These are phyloP conservation scores for Brassicogethes aeneus DNA, from an alignment of 2,888 invertebrate species.

Conservation along the genomic window DNA sequence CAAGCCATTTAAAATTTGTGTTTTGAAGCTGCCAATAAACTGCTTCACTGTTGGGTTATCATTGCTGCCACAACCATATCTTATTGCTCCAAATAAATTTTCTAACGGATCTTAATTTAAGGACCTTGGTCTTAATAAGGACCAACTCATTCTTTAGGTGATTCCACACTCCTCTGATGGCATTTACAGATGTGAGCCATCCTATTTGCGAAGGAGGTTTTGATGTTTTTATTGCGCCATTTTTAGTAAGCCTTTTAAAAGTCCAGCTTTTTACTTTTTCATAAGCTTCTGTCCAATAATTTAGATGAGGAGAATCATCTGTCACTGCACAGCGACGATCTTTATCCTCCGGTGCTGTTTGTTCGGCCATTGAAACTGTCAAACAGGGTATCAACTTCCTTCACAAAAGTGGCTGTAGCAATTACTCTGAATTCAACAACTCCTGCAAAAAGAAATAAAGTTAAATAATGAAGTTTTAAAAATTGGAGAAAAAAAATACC, in stretches of 20 bases:
- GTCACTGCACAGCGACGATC: slow-evolving; percentile 8
- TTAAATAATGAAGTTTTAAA: background rate
- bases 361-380: slow-evolving; percentile 17
- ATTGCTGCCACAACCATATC: background rate
- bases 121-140: background rate
- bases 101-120: background rate
- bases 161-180: background rate
- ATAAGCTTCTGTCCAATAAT: slow-evolving; percentile 13
- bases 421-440: background rate
- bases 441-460: slow-evolving; percentile 1
- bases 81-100: background rate
- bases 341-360: slow-evolving; percentile 9
- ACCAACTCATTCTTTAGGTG: background rate
- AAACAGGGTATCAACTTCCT: slow-evolving; percentile 19
- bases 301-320: slow-evolving; percentile 9
- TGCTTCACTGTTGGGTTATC: background rate
- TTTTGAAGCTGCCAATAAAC: background rate
- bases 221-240: slow-evolving; percentile 5
- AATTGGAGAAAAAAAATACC: background rate
- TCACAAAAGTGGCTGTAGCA: slow-evolving; percentile 14
- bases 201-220: slow-evolving; percentile 2
- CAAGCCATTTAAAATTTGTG: background rate
- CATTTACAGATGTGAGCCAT: background rate
- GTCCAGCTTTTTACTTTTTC: slow-evolving; percentile 12
- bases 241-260: slow-evolving; percentile 6